Evolutionary conservation across 2,888 invertebrate species (phyloP).

Genomic region (Yponomeuta plumbellus): DNA sequence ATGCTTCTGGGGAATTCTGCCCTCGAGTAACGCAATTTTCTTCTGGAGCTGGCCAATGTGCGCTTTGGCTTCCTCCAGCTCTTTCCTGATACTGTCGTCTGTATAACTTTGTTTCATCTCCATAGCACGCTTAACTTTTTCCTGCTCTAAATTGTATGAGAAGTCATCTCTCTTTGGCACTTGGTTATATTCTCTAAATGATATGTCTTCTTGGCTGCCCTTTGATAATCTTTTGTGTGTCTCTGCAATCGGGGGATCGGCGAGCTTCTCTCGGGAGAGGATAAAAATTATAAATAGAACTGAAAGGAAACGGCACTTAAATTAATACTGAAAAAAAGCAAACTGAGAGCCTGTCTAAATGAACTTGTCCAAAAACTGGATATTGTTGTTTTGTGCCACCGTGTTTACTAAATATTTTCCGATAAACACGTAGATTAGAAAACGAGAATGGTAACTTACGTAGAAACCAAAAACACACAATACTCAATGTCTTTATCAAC

Average conservation of each 20-base stretch:
- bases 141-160: constrained; percentile 22
- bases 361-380: background rate
- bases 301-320: constrained; percentile 31
- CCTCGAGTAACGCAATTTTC: constrained; percentile 83
- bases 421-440: background rate
- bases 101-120: constrained; percentile 28
- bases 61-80: constrained; percentile 78
- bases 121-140: constrained; percentile 36
- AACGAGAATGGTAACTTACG: constrained; percentile 41
- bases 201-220: constrained; percentile 39
- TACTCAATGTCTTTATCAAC: constrained; percentile 60
- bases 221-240: constrained; percentile 40
- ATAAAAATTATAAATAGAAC: constrained; percentile 55
- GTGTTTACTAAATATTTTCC: background rate
- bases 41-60: constrained; percentile 82
- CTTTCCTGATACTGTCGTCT: constrained; percentile 52
- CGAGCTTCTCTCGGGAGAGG: constrained; percentile 39
- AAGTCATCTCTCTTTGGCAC: constrained; percentile 40
- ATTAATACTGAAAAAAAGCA: no score
- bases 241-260: constrained; percentile 25
- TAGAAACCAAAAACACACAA: constrained; percentile 48
- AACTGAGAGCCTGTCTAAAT: background rate
- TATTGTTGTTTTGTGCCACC: background rate
- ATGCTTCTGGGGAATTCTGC: constrained; percentile 86
- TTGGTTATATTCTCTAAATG: constrained; percentile 42